A percentile compares a stretch with the other conserved stretches of the same genome.
Conservation (phyloP, 2,113 vertebrate genomes). For the Cynoglossus semilaevis region DNA sequence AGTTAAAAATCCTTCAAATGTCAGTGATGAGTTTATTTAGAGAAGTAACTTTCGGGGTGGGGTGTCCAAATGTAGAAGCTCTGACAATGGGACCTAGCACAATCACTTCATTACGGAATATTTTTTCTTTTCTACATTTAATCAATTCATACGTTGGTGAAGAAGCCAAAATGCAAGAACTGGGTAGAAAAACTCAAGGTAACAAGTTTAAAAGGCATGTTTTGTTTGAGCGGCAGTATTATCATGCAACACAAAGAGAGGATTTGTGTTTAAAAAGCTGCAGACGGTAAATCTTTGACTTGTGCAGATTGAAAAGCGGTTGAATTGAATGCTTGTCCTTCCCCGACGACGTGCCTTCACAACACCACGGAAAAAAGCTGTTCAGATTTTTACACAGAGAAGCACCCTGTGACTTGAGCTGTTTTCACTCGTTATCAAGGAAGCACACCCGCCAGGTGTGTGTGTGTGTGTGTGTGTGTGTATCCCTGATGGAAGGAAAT, state of each 20-base stretch:
- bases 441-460: conserved; percentile 41
- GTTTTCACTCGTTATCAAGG: conserved; percentile 11
- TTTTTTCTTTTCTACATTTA: neutral
- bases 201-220: neutral
- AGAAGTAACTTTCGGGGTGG: neutral
- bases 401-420: neutral
- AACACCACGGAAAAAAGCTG: neutral
- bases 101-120: neutral
- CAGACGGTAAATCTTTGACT: neutral
- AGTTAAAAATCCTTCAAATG: conserved; percentile 11
- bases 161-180: neutral
- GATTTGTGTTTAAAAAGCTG: neutral
- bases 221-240: neutral
- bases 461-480: conserved; percentile 8
- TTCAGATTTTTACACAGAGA: conserved; percentile 4
- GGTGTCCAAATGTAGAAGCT: neutral
- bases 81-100: neutral
- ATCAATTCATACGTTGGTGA: neutral
- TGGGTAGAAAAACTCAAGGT: neutral
- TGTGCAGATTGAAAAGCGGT: neutral
- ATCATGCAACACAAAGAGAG: neutral
- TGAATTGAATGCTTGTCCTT: too few relatives aligned
- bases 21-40: neutral
- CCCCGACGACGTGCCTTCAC: neutral
- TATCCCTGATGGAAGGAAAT: conserved; percentile 44